Evolutionary conservation across 2,888 invertebrate species (phyloP), one percentile per base, ranked within the genome.

Genomic region (Diloba caeruleocephala): DNA sequence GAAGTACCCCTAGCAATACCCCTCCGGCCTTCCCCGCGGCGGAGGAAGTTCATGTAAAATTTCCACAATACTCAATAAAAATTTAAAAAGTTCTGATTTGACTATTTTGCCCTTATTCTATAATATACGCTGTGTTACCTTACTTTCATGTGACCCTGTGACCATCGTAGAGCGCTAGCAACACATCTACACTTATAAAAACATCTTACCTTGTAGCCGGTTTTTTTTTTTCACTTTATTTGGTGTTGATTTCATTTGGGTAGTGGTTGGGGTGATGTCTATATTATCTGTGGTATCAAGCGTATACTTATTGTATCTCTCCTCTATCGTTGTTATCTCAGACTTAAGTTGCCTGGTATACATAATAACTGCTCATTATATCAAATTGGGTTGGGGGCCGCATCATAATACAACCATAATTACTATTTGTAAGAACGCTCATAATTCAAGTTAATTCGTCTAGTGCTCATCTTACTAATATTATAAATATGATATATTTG

Each of bases 271-370:
- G 10, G 1, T 31, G 9, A 17, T 19, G 5, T 10, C 17, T 17
- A 1, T 29, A 37, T 10, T 32, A 0, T 29, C 12, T n/a, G 10
- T 1, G 8, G n/a, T 3, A 26, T 8, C 14, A 8, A 14, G 34
- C 31, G 44, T 51, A 29, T 29, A 41, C 39, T 58, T 59, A 59
- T 58, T 21, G 5, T 59, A 52, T 10, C 17, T 12, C 21, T 12
- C 15, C 28, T 21, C 42, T 39, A 21, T 42, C 49, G 41, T 23
- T 23, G 33, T 33, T 53, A 37, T 26, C n/a, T n/a, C 12, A 9
- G n/a, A 23, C 41, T 31, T 29, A 37, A 43, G 56, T 43, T 1
- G 26, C 50, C 45, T 50, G 55, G 55, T 60, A 46, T 25, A 8
- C 25, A 23, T 56, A 55, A 55, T 57, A 48, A 44, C 38, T 14